phyloP scores from a whole-genome alignment of 2,888 invertebrate genomes.

The Ypsolopha scabrella region DNA sequence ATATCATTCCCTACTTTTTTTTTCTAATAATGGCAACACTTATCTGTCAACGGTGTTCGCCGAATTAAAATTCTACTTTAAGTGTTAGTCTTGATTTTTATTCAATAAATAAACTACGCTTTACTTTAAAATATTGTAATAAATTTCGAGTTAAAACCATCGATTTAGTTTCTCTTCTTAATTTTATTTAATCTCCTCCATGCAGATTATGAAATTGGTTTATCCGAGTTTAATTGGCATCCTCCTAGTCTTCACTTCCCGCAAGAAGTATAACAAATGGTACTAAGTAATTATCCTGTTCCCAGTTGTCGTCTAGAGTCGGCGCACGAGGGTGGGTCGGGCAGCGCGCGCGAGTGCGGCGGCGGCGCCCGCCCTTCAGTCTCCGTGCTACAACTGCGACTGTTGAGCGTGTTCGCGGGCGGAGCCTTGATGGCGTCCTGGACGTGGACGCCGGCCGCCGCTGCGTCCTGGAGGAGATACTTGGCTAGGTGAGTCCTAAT shows the following conservation, averaged over 20 bases:
- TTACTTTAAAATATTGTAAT: too few species aligned
- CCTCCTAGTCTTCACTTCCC: not conserved
- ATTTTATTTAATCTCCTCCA: too few species aligned
- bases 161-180: too few species aligned
- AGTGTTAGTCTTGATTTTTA: too few species aligned
- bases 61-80: too few species aligned
- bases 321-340: conserved; percentile 23
- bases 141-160: too few species aligned
- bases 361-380: conserved; percentile 82
- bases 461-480: conserved; percentile 88
- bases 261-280: too few species aligned
- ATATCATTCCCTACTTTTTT: too few species aligned
- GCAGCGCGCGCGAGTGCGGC: conserved; percentile 62
- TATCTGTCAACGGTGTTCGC: too few species aligned
- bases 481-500: conserved; percentile 74
- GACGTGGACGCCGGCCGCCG: conserved; percentile 91
- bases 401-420: conserved; percentile 82
- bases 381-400: conserved; percentile 83
- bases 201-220: too few species aligned
- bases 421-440: conserved; percentile 93
- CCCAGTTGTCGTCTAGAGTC: conserved; percentile 46
- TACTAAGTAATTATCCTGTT: not conserved
- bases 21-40: too few species aligned
- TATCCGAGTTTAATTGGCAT: not conserved
- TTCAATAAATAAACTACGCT: too few species aligned